Percentiles rank a stretch among this genome's conserved stretches.
phyloP scores from a whole-genome alignment of 2,888 invertebrate genomes.

The Cheilosia variabilis region DNA sequence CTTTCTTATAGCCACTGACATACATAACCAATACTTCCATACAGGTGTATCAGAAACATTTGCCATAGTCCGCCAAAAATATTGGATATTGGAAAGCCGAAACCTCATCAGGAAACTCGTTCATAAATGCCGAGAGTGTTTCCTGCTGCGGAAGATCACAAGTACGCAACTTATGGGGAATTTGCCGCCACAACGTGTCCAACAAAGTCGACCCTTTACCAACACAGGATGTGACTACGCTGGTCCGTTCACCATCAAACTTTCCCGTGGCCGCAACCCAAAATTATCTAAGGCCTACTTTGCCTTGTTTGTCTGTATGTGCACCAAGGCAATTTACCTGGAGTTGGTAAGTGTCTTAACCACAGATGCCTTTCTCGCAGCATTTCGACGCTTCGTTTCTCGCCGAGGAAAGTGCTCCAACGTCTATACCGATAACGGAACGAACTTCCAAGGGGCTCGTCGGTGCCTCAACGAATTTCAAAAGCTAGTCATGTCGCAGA shows the following conservation, averaged over 20 bases:
- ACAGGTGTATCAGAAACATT: constrained; percentile 47
- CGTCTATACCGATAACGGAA: no score
- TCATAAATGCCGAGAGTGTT: constrained; percentile 46
- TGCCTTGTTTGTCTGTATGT: no score
- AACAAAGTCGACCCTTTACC: constrained; percentile 29
- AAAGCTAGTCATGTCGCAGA: not conserved
- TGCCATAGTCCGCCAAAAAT: constrained; percentile 36
- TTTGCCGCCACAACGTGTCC: constrained; percentile 27
- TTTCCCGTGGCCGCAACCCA: no score
- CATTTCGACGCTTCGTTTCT: no score
- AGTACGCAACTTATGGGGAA: constrained; percentile 53
- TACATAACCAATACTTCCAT: constrained; percentile 42
- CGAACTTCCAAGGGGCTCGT: no score
- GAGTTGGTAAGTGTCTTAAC: no score
- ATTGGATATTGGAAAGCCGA: constrained; percentile 56
- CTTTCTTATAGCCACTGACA: constrained; percentile 41
- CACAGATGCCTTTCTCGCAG: no score
- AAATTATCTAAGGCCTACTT: no score
- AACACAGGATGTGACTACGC: constrained; percentile 51
- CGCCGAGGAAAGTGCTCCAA: no score
- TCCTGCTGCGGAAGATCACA: constrained; percentile 48
- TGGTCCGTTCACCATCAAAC: constrained; percentile 52
- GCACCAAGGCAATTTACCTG: no score
- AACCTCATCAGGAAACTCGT: constrained; percentile 49
- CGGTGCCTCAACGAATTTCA: constrained; percentile 26